Base-by-base conservation (phyloP, 1,140 invertebrate genomes). In the Rhyzopertha dominica region DNA sequence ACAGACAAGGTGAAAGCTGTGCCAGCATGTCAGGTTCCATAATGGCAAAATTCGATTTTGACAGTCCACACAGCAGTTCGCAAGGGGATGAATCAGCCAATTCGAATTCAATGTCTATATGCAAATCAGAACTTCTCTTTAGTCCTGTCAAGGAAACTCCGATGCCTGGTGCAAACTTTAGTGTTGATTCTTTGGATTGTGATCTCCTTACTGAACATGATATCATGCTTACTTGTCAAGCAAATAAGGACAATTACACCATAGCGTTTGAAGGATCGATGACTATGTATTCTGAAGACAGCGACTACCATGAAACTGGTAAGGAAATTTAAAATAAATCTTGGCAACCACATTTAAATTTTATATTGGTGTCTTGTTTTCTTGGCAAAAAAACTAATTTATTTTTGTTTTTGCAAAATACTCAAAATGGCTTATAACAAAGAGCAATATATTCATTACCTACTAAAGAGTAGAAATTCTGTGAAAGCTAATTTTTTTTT, bases 201-300 rank as follows among this genome's bases (percentile, higher is more conserved):
- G 87, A 89, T 59, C 73, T 79, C 43, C 65, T 70, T 18, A 77
- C 78, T 31, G 81, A 84, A 59, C 80, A 80, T 49, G 88, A 93
- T 59, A 84, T 93, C 62, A 81, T 94, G 58, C 74, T 92, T 23
- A 94, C 90, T 37, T 89, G 87, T 65, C 85, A 87, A 63, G 84
- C 87, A 9, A 92, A 95, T 61, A 92, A 92, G 72, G 85, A 92
- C 63, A 94, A 93, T 70, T 95, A 95, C 64, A 95, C 90, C 37
- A 92, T 95, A 58, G 90, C 90, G 34, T 94, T 94, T 59, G 89
- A 94, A 72, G 89, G 87, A 53, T 90, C 87, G 58, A 76, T 84
- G 47, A 82, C 86, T 24, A 84, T 85, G 74, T 89, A 86, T 63
- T 87, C 86, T 7, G 87, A 89, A 68, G 85, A 87, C 59, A 90